Evolutionary conservation across 2,113 vertebrate genomes (phyloP).

Genomic region (Sterna hirundo): DNA sequence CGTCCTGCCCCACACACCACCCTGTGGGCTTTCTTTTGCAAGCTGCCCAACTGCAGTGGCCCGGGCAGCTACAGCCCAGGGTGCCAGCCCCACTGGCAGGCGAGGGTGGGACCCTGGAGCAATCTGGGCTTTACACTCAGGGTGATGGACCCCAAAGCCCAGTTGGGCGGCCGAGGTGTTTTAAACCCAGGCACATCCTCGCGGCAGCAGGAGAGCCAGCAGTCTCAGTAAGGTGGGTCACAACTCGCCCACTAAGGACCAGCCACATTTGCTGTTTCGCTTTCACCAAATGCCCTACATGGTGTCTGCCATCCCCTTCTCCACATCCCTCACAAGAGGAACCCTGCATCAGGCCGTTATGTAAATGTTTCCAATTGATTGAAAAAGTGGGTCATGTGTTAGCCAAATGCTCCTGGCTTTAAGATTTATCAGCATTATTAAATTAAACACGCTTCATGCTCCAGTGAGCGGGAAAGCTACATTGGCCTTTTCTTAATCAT

Average conservation of each 20-base stretch:
- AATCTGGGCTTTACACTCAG: not conserved
- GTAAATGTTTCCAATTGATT: conserved; percentile 81
- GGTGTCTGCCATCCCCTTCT: not conserved
- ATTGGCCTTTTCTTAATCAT: conserved; percentile 73
- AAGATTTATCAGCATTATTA: conserved; percentile 89
- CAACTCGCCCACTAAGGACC: not conserved
- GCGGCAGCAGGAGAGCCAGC: fast-evolving
- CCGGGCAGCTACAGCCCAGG: not conserved
- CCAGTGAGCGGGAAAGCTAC: conserved; percentile 75
- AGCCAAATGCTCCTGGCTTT: conserved; percentile 83
- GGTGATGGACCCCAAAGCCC: not conserved
- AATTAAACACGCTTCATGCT: conserved; percentile 94
- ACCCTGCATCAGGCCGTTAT: conserved; percentile 59
- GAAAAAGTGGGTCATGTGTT: conserved; percentile 93
- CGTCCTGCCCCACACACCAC: not conserved
- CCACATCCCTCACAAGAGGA: not conserved
- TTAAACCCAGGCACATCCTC: not conserved
- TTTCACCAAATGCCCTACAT: not conserved
- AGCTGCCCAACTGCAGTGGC: not conserved
- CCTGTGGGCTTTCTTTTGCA: not conserved
- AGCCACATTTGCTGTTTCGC: fast-evolving
- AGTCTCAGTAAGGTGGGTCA: not conserved
- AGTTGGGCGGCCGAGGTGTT: not conserved
- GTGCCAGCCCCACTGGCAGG: not conserved
- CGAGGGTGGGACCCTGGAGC: not conserved